These are phyloP conservation scores for Chitala chitala DNA, from an alignment of 2,113 vertebrate genomes.

Conservation along the genomic window DNA sequence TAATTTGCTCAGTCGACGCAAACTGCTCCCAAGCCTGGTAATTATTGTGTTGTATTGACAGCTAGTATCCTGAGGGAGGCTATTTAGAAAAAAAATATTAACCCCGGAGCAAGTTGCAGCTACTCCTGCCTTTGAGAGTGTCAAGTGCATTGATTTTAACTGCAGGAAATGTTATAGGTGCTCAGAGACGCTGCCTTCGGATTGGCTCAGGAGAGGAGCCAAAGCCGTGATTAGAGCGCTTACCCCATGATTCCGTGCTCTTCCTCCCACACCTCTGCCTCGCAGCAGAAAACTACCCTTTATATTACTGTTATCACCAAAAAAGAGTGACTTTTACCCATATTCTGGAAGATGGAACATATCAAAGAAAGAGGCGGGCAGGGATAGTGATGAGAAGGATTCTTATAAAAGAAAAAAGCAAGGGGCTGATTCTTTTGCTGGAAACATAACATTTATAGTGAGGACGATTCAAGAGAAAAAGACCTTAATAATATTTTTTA, in stretches of 20 bases:
- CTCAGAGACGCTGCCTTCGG: conserved; percentile 27
- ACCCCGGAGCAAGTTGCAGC: conserved; percentile 76
- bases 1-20: conserved; percentile 63
- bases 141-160: conserved; percentile 82
- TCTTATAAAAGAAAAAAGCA: conserved; percentile 43
- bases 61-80: conserved; percentile 73
- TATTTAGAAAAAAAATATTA: conserved; percentile 82
- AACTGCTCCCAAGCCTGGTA: conserved; percentile 70
- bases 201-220: neutral
- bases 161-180: conserved; percentile 71
- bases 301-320: neutral
- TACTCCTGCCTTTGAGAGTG: conserved; percentile 77
- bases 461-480: conserved; percentile 58
- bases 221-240: neutral
- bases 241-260: neutral
- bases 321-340: neutral
- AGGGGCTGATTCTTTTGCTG: neutral
- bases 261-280: neutral
- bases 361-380: conserved; percentile 44
- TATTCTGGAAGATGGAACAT: neutral
- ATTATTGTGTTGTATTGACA: conserved; percentile 89
- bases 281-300: neutral
- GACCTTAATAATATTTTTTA: conserved; percentile 69
- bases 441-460: neutral
- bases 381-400: conserved; percentile 45